phyloP scores from a whole-genome alignment of 2,888 invertebrate species.

The Drosophila flavopinicola region DNA sequence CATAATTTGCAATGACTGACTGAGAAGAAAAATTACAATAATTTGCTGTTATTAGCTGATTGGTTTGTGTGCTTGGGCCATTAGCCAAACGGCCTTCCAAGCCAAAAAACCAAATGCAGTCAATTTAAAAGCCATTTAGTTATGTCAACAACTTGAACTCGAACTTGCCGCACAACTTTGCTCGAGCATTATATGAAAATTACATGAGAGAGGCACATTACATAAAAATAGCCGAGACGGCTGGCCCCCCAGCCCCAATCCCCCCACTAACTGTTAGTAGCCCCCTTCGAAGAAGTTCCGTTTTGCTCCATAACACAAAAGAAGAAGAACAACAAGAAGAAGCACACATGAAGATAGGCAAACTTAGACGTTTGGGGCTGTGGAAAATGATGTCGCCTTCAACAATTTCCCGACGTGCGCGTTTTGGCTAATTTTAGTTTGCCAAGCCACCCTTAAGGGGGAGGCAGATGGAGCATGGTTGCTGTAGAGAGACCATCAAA shows the following conservation, averaged over 20 bases:
- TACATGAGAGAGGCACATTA: slow-evolving; percentile 31
- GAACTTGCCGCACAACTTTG: slow-evolving; percentile 36
- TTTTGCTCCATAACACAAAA: slow-evolving; percentile 8
- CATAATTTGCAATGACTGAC: slow-evolving; percentile 70
- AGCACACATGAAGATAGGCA: neutral
- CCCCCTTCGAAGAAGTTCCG: no score
- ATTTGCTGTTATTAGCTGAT: slow-evolving; percentile 68
- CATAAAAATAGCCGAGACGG: slow-evolving; percentile 45
- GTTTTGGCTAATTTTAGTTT: slow-evolving; percentile 57
- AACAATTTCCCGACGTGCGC: slow-evolving; percentile 41
- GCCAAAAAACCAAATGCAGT: slow-evolving; percentile 14
- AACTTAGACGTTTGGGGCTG: no score
- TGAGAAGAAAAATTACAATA: slow-evolving; percentile 68
- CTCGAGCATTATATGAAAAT: slow-evolving; percentile 39
- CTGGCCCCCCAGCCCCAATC: neutral
- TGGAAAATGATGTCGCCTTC: slow-evolving; percentile 40
- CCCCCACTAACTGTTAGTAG: no score
- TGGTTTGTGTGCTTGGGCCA: slow-evolving; percentile 60
- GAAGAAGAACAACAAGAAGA: slow-evolving; percentile 2
- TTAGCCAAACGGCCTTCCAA: slow-evolving; percentile 52
- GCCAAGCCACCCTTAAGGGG: slow-evolving; percentile 37
- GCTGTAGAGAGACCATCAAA: slow-evolving; percentile 44
- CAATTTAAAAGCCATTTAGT: slow-evolving; percentile 50
- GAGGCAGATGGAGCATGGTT: neutral
- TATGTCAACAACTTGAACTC: slow-evolving; percentile 38